Conservation (phyloP, 2,113 vertebrate genomes). For the Triplophysa tibetana region DNA sequence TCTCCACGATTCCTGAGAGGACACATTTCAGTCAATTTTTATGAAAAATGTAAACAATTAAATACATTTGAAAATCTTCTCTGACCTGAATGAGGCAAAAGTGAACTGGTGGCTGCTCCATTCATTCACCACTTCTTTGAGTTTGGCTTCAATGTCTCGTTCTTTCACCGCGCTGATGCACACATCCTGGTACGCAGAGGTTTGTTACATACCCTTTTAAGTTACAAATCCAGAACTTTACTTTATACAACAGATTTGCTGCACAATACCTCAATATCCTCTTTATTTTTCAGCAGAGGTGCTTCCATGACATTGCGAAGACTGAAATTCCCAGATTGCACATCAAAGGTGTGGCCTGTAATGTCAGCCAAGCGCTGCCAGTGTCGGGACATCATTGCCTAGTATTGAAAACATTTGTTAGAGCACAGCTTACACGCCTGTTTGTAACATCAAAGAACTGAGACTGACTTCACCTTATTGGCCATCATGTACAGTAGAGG, state of each 20-base stretch:
- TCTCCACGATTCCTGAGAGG: constrained; percentile 77
- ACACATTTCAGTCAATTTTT: not conserved
- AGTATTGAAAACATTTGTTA: constrained; percentile 15
- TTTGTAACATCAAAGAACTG: not conserved
- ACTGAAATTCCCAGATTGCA: constrained; percentile 74
- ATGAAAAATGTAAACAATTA: not conserved
- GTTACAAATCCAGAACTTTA: not conserved
- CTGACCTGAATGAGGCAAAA: constrained; percentile 65
- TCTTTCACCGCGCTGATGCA: constrained; percentile 84
- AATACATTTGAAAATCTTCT: not conserved
- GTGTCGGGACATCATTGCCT: constrained; percentile 82
- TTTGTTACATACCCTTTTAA: not conserved
- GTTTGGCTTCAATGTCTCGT: constrained; percentile 82
- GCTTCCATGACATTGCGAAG: constrained; percentile 79
- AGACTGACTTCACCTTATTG: constrained; percentile 71
- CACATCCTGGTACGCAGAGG: constrained; percentile 70
- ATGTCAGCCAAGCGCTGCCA: constrained; percentile 78
- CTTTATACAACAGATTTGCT: not conserved
- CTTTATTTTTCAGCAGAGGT: constrained; percentile 76
- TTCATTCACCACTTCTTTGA: constrained; percentile 75
- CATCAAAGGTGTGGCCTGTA: constrained; percentile 75
- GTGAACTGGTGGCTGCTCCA: constrained; percentile 76
- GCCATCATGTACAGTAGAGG: constrained; percentile 84
- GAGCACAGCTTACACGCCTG: not conserved
- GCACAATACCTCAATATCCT: constrained; percentile 80